Conservation (phyloP, 2,797 vertebrate genomes). For the Cossypha caffra region DNA sequence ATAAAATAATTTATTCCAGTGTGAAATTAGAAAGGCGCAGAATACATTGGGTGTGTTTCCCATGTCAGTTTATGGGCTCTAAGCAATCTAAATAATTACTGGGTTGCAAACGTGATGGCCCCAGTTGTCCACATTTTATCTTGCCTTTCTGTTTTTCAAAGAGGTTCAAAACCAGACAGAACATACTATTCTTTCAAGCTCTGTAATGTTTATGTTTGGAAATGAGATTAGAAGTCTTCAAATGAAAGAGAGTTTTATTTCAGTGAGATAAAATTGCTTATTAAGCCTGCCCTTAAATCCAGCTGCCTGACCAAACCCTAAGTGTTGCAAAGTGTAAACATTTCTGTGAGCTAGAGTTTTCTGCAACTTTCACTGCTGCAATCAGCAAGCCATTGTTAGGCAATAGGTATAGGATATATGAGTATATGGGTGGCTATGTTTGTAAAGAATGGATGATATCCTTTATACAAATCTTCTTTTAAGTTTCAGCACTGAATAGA, state of each 20-base stretch:
- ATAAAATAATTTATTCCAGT: neutral
- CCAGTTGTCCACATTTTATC: slow-evolving; percentile 9
- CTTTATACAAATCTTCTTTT: neutral
- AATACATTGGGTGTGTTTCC: slow-evolving; percentile 7
- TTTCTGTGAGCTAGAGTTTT: slow-evolving; percentile 23
- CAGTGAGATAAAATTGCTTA: slow-evolving; percentile 6
- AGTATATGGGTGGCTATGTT: neutral
- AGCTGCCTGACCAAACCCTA: neutral
- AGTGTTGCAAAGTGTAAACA: slow-evolving; percentile 25
- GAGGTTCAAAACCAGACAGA: neutral
- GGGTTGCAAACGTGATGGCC: neutral
- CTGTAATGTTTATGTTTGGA: slow-evolving; percentile 24
- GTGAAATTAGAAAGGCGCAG: neutral
- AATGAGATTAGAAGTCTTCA: slow-evolving; percentile 23
- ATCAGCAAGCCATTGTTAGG: neutral
- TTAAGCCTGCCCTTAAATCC: slow-evolving; percentile 25
- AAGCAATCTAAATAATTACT: slow-evolving; percentile 42
- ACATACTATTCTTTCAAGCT: slow-evolving; percentile 1
- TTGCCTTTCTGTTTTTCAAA: slow-evolving; percentile 28
- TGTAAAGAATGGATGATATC: neutral
- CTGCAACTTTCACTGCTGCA: slow-evolving; percentile 58
- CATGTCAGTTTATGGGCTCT: neutral
- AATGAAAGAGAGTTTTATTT: slow-evolving; percentile 24
- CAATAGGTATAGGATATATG: neutral
- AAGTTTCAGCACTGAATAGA: neutral